A percentile compares a stretch with the other conserved stretches of the same genome.
Conservation (phyloP, 1,140 invertebrate species). For the Drosophila saltans region DNA sequence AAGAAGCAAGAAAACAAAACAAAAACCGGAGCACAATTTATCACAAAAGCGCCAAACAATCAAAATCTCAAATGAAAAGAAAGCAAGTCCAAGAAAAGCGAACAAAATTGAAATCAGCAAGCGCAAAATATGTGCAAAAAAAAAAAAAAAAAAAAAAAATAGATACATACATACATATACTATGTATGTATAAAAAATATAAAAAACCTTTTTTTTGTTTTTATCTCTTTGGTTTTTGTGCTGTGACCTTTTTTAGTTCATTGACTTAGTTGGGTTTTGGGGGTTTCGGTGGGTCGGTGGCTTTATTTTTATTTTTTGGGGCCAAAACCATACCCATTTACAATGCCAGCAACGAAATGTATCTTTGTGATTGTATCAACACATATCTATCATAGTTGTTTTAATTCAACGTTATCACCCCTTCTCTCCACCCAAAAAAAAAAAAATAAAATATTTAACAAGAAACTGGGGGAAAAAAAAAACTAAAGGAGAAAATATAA, state of each 20-base stretch:
- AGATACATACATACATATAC: too few species aligned
- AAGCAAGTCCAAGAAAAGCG: not conserved
- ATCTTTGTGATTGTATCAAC: constrained; percentile 42
- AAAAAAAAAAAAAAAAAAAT: constrained; percentile 28
- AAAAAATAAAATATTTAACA: constrained; percentile 6
- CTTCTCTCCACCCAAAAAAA: not conserved
- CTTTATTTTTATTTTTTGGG: constrained; percentile 3
- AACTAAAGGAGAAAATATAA: constrained; percentile 27
- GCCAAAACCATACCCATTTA: not conserved
- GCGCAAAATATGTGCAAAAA: constrained; percentile 39
- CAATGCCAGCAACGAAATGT: constrained; percentile 18
- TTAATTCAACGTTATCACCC: constrained; percentile 14
- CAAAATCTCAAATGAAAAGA: constrained; percentile 20
- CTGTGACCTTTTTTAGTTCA: constrained; percentile 72
- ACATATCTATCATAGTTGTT: constrained; percentile 72
- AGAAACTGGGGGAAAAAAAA: not conserved
- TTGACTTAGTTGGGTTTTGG: constrained; percentile 43
- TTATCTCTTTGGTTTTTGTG: constrained; percentile 40
- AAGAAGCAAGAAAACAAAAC: not conserved
- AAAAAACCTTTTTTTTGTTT: constrained; percentile 12
- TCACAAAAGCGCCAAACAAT: constrained; percentile 7
- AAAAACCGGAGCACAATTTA: not conserved
- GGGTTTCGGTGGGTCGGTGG: not conserved
- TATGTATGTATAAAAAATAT: too few species aligned
- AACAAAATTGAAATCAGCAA: constrained; percentile 13